Evolutionary conservation across 2,888 invertebrate species (phyloP), one percentile per base, ranked within the genome.

Genomic region (Agonopterix arenella): DNA sequence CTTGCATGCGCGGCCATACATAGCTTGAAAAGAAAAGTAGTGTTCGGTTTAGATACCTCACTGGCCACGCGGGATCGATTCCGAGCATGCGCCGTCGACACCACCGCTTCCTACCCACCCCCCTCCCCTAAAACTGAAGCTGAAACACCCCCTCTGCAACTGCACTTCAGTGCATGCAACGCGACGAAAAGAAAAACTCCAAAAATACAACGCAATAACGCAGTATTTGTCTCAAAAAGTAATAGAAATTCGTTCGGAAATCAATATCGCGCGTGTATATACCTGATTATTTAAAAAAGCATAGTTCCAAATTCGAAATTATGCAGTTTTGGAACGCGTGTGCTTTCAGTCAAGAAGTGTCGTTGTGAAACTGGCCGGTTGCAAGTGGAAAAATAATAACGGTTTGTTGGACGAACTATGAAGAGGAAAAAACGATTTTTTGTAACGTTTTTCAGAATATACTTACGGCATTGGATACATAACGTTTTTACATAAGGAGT

Each of bases 131-230:
- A 55, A 48, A 52, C 72, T 67, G 61, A 61, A 68, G 70, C 76
- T 71, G 69, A 72, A 72, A 68, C 52, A 61, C 68, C 68, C 65
- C 54, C 69, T 65, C 68, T 86, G 86, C 88, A 85, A 84, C 80
- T 89, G 89, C 88, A 89, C 69, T 84, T 69, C 84, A 89, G 86
- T 88, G 88, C 88, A 89, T 74, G 67, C 72, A 63, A 70, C 84
- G 79, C 73, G 70, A 70, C 65, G 61, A 63, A 69, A 68, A 68
- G 58, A 66, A 71, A 67, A 72, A 63, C 67, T 62, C 56, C 66
- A 64, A 71, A 74, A 72, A 70, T 62, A 68, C 61, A 66, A 68
- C 64, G 68, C 64, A 61, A 65, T 13, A 9, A 40, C 40, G 40
- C 40, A 9, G n/a, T 11, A 16, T 41, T 38, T 11, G 11, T 11